Base-by-base conservation (phyloP, 2,113 vertebrate genomes). In the Hypomesus transpacificus region DNA sequence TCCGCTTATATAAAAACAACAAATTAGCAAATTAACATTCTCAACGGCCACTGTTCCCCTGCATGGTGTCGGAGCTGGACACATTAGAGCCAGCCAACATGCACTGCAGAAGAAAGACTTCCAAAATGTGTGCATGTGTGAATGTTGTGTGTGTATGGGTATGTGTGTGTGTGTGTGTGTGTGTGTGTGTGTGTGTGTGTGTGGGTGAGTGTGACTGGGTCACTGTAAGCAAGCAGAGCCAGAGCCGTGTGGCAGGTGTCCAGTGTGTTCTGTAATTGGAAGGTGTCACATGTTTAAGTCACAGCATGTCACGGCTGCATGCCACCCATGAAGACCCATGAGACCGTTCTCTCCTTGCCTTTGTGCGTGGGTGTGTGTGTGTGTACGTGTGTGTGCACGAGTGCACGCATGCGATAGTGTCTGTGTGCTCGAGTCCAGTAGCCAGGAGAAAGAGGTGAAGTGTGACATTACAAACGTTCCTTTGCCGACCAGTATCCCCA, bases 1-100 rank as follows among this genome's bases (percentile, higher is more conserved):
- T 51, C 46, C 75, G 3, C 4, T n/a, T 85, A 85, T 80, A 80
- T 81, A 81, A 87, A 87, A 88, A 89, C 82, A 88, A 87, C 88
- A 88, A 90, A 90, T 90, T 89, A 88, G 76, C 85, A 89, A 89
- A 90, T 91, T 87, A 90, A 89, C 87, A 89, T 88, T 89, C 86
- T 74, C 82, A 78, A 79, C 82, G 74, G 84, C 69, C 73, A 79
- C 78, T 74, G 66, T 75, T 77, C 80, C 83, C 70, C 81, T 79
- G 77, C 83, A 85, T 75, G 79, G 83, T 66, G 77, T 80, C 82
- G 81, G 81, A 78, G 78, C 84, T 34, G 77, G 77, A 71, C 71
- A 9, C 64, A 68, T 50, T 78, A 14, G 73, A 80, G 80, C 63
- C 75, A 75, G 85, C 79, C 86, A 85, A 80, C 81, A 73, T 80